A percentile compares a stretch with the other conserved stretches of the same genome.
Evolutionary conservation across 2,888 invertebrate species (phyloP).

Genomic region (Aethes cnicana): DNA sequence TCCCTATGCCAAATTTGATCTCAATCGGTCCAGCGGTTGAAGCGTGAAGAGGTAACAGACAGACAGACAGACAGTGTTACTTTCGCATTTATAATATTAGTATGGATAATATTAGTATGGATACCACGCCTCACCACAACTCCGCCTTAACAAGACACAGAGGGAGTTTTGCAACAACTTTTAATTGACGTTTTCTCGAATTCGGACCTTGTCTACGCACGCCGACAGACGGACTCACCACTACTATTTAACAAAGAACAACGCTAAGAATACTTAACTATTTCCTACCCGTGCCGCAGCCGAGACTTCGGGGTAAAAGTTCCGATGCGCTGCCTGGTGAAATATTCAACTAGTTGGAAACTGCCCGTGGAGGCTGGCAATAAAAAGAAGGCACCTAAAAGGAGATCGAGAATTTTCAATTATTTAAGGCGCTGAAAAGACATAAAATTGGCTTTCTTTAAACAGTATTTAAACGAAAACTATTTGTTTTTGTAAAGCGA

Average conservation of each 20-base stretch:
- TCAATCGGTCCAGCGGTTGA: too few relatives aligned
- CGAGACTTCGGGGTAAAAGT: constrained; percentile 48
- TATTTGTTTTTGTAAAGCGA: too few relatives aligned
- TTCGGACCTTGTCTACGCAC: constrained; percentile 1
- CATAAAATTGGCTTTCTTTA: too few relatives aligned
- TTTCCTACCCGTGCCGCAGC: constrained; percentile 47
- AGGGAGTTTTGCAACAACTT: constrained; percentile 9
- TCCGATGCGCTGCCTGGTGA: constrained; percentile 49
- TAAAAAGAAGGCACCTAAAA: constrained; percentile 38
- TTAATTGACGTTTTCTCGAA: constrained; percentile 12
- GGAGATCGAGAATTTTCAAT: constrained; percentile 27
- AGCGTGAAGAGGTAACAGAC: too few relatives aligned
- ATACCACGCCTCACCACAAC: background rate
- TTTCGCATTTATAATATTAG: too few relatives aligned
- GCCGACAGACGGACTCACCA: constrained; percentile 16
- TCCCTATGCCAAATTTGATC: too few relatives aligned
- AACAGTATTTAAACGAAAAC: too few relatives aligned
- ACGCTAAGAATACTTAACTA: constrained; percentile 46
- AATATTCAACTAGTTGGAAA: constrained; percentile 60
- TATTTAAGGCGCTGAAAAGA: constrained; percentile 10
- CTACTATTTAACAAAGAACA: constrained; percentile 36
- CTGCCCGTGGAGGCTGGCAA: constrained; percentile 42
- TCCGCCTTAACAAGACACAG: background rate
- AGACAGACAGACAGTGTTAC: too few relatives aligned
- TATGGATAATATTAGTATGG: too few relatives aligned